Percentiles rank a stretch among this genome's conserved stretches.
phyloP scores from a whole-genome alignment of 2,113 vertebrate species.

The Phaetusa simplex region DNA sequence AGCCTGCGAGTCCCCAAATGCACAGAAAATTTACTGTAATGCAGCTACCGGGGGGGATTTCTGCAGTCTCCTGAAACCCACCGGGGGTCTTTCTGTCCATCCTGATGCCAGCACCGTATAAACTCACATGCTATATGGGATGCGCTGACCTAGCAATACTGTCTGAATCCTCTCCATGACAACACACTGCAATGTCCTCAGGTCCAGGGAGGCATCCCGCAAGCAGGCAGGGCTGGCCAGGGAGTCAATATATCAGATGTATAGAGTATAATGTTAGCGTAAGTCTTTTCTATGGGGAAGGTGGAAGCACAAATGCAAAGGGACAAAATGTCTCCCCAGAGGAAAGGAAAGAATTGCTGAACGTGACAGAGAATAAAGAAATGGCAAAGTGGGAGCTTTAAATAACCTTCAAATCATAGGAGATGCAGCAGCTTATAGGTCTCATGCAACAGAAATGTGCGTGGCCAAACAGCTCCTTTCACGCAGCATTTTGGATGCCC shows the following conservation, averaged over 20 bases:
- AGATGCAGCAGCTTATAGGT: fast-evolving
- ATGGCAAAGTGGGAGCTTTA: not conserved
- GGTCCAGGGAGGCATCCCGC: not conserved
- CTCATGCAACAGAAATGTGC: not conserved
- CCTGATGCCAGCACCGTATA: not conserved
- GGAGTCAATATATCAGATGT: not conserved
- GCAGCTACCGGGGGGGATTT: not conserved
- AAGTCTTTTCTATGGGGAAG: not conserved
- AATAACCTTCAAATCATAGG: not conserved
- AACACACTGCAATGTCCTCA: not conserved
- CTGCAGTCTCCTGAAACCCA: not conserved
- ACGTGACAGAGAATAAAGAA: not conserved
- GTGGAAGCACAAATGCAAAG: not conserved
- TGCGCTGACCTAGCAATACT: not conserved
- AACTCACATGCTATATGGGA: not conserved
- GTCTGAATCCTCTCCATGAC: slow-evolving; percentile 63
- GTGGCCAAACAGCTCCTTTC: not conserved
- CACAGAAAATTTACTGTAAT: not conserved
- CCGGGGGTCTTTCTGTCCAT: not conserved
- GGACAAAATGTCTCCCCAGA: not conserved
- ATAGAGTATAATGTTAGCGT: not conserved
- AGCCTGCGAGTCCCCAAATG: fast-evolving
- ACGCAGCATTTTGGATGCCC: not conserved
- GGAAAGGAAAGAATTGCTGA: not conserved
- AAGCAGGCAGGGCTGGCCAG: not conserved